These are phyloP conservation scores for Acinonyx jubatus DNA, from an alignment of 2,113 vertebrate species.

Conservation along the genomic window DNA sequence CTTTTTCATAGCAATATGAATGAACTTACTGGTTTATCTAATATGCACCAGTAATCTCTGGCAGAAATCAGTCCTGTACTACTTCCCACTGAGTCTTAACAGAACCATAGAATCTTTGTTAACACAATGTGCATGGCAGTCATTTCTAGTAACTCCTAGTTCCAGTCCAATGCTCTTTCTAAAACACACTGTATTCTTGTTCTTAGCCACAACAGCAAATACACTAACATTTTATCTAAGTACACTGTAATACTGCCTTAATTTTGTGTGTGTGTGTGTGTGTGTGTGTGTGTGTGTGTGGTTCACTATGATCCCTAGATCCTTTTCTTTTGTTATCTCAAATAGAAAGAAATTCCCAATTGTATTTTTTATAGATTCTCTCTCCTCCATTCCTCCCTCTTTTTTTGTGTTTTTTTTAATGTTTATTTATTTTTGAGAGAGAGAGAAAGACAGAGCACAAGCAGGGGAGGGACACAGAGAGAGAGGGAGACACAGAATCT, in stretches of 20 bases:
- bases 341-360: neutral
- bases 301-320: neutral
- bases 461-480: too few species aligned
- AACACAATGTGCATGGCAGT: neutral
- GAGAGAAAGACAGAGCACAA: too few species aligned
- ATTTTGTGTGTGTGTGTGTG: neutral
- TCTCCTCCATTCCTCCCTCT: neutral
- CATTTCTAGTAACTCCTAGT: neutral
- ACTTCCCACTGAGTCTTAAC: neutral
- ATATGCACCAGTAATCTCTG: neutral
- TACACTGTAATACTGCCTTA: neutral
- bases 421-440: too few species aligned
- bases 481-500: too few species aligned
- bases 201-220: neutral
- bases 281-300: neutral
- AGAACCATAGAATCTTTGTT: neutral
- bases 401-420: neutral
- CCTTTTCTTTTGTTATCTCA: neutral
- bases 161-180: neutral
- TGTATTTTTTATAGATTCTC: neutral
- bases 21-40: neutral
- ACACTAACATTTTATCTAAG: neutral
- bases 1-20: neutral
- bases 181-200: neutral
- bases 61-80: neutral